Percentiles rank a stretch among this genome's conserved stretches.
Evolutionary conservation across 2,797 vertebrate genomes (phyloP).

Genomic region (Onychomys leucogaster): DNA sequence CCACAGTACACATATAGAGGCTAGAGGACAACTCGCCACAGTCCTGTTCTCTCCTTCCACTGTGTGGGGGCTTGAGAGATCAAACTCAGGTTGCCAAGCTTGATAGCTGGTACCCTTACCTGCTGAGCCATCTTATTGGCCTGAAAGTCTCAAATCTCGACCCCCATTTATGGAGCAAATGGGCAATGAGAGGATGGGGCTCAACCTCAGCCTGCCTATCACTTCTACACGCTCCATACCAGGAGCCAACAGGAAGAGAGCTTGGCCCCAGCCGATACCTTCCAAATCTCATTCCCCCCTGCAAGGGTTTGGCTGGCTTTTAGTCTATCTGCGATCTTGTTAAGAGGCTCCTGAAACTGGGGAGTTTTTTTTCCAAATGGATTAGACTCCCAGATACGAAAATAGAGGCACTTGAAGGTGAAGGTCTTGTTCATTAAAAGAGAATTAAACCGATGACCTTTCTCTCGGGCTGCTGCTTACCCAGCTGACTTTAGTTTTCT

Average conservation of each 20-base stretch:
- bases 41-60: not conserved
- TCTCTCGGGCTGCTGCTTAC: not conserved
- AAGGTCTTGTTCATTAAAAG: conserved; percentile 74
- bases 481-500: not conserved
- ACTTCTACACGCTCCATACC: not conserved
- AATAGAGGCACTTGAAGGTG: not conserved
- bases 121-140: not conserved
- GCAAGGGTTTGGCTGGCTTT: not conserved
- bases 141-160: not conserved
- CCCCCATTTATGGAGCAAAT: not conserved
- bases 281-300: not conserved
- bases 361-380: conserved; percentile 47
- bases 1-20: not conserved
- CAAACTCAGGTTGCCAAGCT: not conserved
- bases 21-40: not conserved
- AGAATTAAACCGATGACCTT: conserved; percentile 64
- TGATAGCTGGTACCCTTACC: not conserved
- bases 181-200: not conserved
- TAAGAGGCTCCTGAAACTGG: conserved; percentile 24
- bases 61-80: not conserved
- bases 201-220: not conserved
- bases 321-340: conserved; percentile 5
- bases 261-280: not conserved
- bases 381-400: conserved; percentile 51
- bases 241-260: not conserved